Percentiles rank a stretch among this genome's conserved stretches.
Conservation (phyloP, 1,140 invertebrate species). For the Vanessa atalanta region DNA sequence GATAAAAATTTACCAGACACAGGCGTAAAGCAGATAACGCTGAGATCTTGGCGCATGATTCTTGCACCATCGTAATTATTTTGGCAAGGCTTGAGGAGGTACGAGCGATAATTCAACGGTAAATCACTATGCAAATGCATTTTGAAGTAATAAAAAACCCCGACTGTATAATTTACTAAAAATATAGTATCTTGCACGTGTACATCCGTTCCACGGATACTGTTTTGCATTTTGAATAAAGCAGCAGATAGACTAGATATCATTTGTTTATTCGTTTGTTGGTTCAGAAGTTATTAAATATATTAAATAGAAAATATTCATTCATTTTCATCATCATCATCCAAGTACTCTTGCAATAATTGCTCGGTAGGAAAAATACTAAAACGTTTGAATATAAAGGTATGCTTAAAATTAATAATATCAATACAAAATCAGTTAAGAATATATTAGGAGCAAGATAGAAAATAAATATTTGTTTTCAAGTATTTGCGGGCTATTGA, state of each 20-base stretch:
- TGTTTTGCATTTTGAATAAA: slow-evolving; percentile 12
- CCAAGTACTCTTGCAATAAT: too few species aligned
- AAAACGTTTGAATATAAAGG: too few species aligned
- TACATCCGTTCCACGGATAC: slow-evolving; percentile 1
- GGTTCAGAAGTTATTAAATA: neutral
- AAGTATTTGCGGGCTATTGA: slow-evolving; percentile 6
- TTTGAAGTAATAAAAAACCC: slow-evolving; percentile 25
- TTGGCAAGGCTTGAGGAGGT: slow-evolving; percentile 26
- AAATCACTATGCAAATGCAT: slow-evolving; percentile 34
- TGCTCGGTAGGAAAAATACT: too few species aligned
- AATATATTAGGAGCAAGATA: neutral
- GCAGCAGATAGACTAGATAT: neutral
- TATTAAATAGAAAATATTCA: too few species aligned
- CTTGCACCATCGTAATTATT: slow-evolving; percentile 22
- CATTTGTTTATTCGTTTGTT: neutral
- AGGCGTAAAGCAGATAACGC: neutral
- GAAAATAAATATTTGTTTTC: neutral
- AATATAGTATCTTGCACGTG: slow-evolving; percentile 16
- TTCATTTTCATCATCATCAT: too few species aligned
- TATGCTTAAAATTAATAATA: too few species aligned
- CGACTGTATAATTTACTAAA: slow-evolving; percentile 25
- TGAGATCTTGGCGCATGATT: slow-evolving; percentile 10
- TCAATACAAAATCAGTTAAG: neutral
- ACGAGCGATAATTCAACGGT: slow-evolving; percentile 24
- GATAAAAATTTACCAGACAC: neutral